A percentile compares a stretch with the other conserved stretches of the same genome.
These are phyloP conservation scores for Sciurus carolinensis DNA, from an alignment of 2,797 vertebrate genomes.

Conservation along the genomic window DNA sequence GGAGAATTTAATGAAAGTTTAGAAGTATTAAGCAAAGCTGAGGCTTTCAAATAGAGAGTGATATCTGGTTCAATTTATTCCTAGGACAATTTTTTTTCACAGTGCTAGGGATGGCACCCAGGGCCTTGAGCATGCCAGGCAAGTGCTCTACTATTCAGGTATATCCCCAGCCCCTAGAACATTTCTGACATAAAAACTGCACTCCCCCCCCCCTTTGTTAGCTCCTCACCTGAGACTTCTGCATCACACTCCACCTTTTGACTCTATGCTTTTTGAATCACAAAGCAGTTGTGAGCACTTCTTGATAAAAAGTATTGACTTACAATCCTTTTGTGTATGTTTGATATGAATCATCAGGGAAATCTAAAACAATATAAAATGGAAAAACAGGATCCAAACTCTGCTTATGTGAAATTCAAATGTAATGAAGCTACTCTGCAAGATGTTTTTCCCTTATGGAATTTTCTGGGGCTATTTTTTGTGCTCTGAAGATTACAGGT, in stretches of 20 bases:
- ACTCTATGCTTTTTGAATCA: neutral
- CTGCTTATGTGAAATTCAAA: neutral
- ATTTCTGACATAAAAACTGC: neutral
- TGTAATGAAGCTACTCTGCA: neutral
- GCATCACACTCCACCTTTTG: neutral
- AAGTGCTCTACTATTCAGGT: no score
- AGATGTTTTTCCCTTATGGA: neutral
- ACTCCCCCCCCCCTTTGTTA: neutral
- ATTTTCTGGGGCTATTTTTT: neutral
- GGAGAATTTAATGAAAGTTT: constrained; percentile 28
- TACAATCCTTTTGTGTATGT: neutral
- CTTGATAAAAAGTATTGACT: constrained; percentile 25
- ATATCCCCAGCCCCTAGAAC: neutral
- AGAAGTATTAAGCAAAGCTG: constrained; percentile 7
- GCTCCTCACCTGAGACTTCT: neutral
- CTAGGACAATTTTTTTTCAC: neutral
- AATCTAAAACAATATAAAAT: neutral
- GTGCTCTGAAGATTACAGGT: neutral
- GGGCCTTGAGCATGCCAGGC: no score
- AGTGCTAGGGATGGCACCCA: no score
- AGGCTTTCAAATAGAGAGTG: neutral
- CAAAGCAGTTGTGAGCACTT: neutral
- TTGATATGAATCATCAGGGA: neutral
- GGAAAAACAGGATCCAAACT: neutral
- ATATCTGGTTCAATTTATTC: constrained; percentile 36